Base-by-base conservation (phyloP, 2,888 invertebrate species). In the Neuroscelio doddi region DNA sequence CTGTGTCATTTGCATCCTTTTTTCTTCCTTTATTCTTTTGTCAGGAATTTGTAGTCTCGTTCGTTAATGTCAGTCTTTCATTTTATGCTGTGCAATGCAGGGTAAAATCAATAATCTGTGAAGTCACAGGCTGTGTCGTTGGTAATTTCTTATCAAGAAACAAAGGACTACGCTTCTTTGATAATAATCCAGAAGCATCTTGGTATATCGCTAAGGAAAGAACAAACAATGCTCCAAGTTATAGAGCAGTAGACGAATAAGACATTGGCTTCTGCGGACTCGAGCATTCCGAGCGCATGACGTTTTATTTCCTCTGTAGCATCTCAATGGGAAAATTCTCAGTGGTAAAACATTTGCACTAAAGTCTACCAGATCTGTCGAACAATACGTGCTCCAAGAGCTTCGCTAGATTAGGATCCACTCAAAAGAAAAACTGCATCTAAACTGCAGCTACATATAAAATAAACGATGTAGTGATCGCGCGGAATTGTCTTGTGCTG, bases 101-200 rank as follows among this genome's bases (percentile, higher is more conserved):
- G 14, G 36, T 12, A 15, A 24, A 61, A 61, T 59, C 59, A 41
- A 59, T 59, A 59, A 51, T 41, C 58, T 45, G 45, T 58, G 44
- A 58, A 50, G 29, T 42, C 39, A 21, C 26, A 10, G 26, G 10
- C 46, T 49, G 32, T 41, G 46, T 46, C 41, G 39, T 41, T 1
- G 41, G 63, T 63, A 63, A 63, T 63, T 56, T 63, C 47, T 45
- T 52, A 58, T 64, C 32, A 49, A 14, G 16, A 59, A 55, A 64
- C 58, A 58, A 59, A 64, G 58, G 46, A 26, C 39, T 10, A 5
- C 38, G 52, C 34, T 21, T 46, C 64, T 64, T 52, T 53, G 57
- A 64, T 64, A 52, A 45, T 64, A 53, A 64, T 64, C 52, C 47
- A 44, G 29, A 36, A 57, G 47, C 46, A 47, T 44, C 52, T 56